Conservation (phyloP, 2,888 invertebrate species). For the Dioctria linearis region DNA sequence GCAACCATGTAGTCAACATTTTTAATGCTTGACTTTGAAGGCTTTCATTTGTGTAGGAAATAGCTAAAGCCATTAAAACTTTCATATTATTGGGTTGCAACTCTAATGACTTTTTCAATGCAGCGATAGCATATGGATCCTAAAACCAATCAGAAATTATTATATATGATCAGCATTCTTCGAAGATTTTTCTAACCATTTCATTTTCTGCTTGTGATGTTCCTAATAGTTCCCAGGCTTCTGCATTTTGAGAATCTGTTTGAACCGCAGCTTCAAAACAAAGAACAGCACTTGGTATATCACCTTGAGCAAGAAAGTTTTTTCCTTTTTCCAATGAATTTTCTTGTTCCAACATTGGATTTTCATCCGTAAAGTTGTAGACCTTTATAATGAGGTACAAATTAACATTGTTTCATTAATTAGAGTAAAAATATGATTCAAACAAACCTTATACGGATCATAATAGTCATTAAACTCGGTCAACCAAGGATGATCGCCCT, state of each 20-base stretch:
- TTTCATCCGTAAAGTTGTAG: conserved; percentile 86
- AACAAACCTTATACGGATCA: conserved; percentile 75
- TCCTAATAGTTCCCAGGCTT: conserved; percentile 91
- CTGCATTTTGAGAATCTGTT: conserved; percentile 82
- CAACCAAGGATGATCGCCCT: conserved; percentile 80
- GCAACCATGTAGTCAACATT: conserved; percentile 84
- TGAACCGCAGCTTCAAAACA: conserved; percentile 97
- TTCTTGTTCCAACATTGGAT: conserved; percentile 84
- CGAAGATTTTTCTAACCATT: conserved; percentile 71
- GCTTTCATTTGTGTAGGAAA: conserved; percentile 97
- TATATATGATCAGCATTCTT: neutral
- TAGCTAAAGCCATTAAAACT: conserved; percentile 92
- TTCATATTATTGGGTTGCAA: conserved; percentile 85
- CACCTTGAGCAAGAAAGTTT: conserved; percentile 85
- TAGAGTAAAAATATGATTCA: neutral
- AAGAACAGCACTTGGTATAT: conserved; percentile 94
- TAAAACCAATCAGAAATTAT: conserved; percentile 62
- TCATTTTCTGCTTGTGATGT: conserved; percentile 98
- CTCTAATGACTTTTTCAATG: conserved; percentile 87
- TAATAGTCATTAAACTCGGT: conserved; percentile 77
- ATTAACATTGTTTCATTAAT: neutral
- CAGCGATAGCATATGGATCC: conserved; percentile 93
- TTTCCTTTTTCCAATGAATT: conserved; percentile 91
- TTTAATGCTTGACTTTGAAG: conserved; percentile 91
- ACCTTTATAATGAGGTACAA: conserved; percentile 71